Base-by-base conservation (phyloP, 92 coral and sea anemone species). In the Anthopleura xanthogrammica region DNA sequence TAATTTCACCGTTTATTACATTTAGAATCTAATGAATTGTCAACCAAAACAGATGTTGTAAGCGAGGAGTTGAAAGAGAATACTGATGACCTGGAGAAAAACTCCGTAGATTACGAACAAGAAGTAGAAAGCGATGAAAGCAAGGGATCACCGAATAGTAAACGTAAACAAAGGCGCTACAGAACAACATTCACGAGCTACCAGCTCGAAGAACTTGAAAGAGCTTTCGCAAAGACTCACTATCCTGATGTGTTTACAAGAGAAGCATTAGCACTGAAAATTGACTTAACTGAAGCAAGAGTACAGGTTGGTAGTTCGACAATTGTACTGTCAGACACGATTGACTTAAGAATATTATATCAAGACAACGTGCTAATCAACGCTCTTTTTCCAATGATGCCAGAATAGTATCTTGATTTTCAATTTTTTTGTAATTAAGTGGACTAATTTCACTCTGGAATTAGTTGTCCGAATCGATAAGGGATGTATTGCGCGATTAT, bases 221-320 rank as follows among this genome's bases (percentile, higher is more conserved):
- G 99, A 68, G 99, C 99, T 11, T 97, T 97, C 85, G 81, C 99
- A 1, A 97, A 97, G 75, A 97, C 99, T 11, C 99, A 97, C 60
- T 97, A 97, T 55, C 99, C 99, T 5, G 99, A 97, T 56, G 99
- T 97, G 6, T 97, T 97, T 77, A 97, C 99, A 6, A 87, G 99
- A 24, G 99, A 97, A 62, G 97, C 99, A 11, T 80, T 97, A 64
- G 99, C 99, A 14, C 71, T 94, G 94, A 97, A 97, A 81, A 97
- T 97, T 77, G 99, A 97, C 84, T 88, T 97, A 55, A 97, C 99
- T 3, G 99, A 97, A 74, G 99, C 99, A 6, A 94, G 99, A 4
- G 99, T 97, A 11, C 99, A 97, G 99, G 99, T 97, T 76, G 78
- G 83, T 22, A 46, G 7, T 8, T 29, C 9, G n/a, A 10, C 56